phyloP scores from a whole-genome alignment of 2,888 invertebrate species.

The Biston betularia region DNA sequence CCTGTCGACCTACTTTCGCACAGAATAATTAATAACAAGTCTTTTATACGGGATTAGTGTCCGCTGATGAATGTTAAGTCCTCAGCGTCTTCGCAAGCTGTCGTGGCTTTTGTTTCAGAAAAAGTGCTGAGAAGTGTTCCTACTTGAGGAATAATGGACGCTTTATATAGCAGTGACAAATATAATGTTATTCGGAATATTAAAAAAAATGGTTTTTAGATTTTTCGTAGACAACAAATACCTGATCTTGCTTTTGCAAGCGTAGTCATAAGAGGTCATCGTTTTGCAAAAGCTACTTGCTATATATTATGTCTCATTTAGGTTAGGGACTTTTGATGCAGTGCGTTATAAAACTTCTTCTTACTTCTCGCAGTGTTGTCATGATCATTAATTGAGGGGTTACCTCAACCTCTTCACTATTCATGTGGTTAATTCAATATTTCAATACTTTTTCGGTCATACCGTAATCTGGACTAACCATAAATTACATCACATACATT shows the following conservation, averaged over 20 bases:
- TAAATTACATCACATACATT: too few relatives aligned
- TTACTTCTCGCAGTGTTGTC: too few relatives aligned
- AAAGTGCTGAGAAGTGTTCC: conserved; percentile 9
- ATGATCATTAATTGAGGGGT: too few relatives aligned
- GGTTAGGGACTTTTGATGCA: too few relatives aligned
- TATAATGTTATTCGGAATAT: neutral
- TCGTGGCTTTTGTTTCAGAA: conserved; percentile 26
- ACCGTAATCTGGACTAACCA: too few relatives aligned
- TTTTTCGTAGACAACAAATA: neutral
- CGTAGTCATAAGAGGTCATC: too few relatives aligned
- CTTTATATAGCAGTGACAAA: conserved; percentile 19
- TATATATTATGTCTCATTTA: too few relatives aligned
- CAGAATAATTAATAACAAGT: conserved; percentile 43
- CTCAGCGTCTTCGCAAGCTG: conserved; percentile 22
- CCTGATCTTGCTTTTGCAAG: neutral
- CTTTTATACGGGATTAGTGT: conserved; percentile 42
- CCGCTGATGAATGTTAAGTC: conserved; percentile 33
- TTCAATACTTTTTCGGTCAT: too few relatives aligned
- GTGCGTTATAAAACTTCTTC: too few relatives aligned
- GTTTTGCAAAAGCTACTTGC: too few relatives aligned
- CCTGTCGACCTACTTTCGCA: conserved; percentile 38
- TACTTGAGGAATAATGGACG: conserved; percentile 12
- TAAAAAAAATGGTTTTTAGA: neutral
- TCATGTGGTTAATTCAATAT: too few relatives aligned
- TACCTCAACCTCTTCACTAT: too few relatives aligned